phyloP scores from a whole-genome alignment of 2,888 invertebrate genomes.

The Lasius platythorax region DNA sequence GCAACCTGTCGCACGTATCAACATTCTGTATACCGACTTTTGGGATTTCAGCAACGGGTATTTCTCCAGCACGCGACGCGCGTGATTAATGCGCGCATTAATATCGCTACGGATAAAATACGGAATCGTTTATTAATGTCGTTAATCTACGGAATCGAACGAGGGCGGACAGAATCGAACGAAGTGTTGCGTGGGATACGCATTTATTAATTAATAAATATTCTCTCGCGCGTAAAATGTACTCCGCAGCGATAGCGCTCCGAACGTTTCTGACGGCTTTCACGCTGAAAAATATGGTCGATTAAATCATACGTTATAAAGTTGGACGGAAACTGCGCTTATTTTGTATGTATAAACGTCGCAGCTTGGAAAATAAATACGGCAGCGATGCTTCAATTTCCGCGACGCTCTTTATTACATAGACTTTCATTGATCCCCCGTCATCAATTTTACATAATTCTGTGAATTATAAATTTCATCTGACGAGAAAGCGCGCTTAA shows the following conservation, averaged over 20 bases:
- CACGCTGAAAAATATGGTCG: slow-evolving; percentile 17
- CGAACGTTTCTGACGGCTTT: not conserved
- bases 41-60: not conserved
- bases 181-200: not conserved
- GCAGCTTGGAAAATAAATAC: slow-evolving; percentile 10
- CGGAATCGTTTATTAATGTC: slow-evolving; percentile 30
- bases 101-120: slow-evolving; percentile 16
- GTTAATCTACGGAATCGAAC: slow-evolving; percentile 24
- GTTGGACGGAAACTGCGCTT: slow-evolving; percentile 21
- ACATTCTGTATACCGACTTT: slow-evolving; percentile 4
- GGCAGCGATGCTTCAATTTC: not conserved
- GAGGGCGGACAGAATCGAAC: not conserved
- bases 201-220: slow-evolving; percentile 42
- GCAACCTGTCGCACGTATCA: not conserved
- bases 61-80: not conserved
- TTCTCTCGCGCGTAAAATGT: not conserved
- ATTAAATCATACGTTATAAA: slow-evolving; percentile 40
- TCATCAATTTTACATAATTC: slow-evolving; percentile 14
- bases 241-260: not conserved
- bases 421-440: not conserved
- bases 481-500: not conserved
- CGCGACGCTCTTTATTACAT: not conserved
- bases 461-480: not conserved
- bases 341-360: slow-evolving; percentile 10
- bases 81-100: slow-evolving; percentile 31